These are phyloP conservation scores for Acleris laterana DNA, from an alignment of 2,888 invertebrate species.

Conservation along the genomic window DNA sequence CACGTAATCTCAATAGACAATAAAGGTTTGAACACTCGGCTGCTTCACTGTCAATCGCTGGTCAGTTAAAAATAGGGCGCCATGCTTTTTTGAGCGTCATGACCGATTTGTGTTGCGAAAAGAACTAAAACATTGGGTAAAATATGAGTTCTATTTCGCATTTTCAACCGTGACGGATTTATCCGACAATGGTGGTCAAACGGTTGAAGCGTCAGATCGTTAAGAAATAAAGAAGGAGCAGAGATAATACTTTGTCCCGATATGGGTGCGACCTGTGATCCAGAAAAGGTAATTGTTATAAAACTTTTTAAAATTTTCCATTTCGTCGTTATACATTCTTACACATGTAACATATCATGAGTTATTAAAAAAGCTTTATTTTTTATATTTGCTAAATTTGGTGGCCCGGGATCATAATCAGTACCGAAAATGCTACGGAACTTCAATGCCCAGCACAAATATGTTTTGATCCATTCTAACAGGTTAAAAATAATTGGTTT, in stretches of 20 bases:
- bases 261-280: neutral
- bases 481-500: too few relatives aligned
- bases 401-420: neutral
- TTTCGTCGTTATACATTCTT: too few relatives aligned
- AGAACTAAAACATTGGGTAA: too few relatives aligned
- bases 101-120: neutral
- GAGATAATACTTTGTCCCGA: neutral
- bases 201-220: neutral
- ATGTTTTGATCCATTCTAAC: too few relatives aligned
- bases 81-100: neutral
- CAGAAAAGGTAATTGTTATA: neutral
- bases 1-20: slow-evolving; percentile 42
- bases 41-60: neutral
- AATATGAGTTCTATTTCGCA: too few relatives aligned
- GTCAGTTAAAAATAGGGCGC: slow-evolving; percentile 4
- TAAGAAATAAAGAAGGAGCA: neutral
- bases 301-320: too few relatives aligned
- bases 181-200: neutral
- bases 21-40: neutral
- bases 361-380: neutral
- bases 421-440: too few relatives aligned
- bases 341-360: neutral
- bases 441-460: too few relatives aligned
- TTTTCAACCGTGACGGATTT: too few relatives aligned
- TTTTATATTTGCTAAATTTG: neutral